Conservation (phyloP, 2,888 invertebrate genomes). For the Trilocha varians region DNA sequence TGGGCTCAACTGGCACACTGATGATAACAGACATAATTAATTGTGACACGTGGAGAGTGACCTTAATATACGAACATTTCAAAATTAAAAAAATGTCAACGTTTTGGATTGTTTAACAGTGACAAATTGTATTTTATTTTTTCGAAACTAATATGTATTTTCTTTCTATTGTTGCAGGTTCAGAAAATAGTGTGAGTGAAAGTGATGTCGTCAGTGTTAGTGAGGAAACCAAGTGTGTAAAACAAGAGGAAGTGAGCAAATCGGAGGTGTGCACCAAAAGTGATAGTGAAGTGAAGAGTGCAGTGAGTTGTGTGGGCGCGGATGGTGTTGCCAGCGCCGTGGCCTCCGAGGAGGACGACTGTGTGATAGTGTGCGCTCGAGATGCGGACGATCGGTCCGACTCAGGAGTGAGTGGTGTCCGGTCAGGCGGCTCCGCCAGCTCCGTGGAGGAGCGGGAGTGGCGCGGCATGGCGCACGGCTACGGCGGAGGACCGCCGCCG, state of each 20-base stretch:
- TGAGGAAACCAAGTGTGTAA: conserved; percentile 63
- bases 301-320: conserved; percentile 59
- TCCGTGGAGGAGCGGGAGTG: conserved; percentile 85
- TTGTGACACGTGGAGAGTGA: conserved; percentile 12
- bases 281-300: conserved; percentile 66
- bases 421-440: conserved; percentile 81
- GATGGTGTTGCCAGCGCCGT: conserved; percentile 69
- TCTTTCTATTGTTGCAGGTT: conserved; percentile 56
- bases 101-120: not conserved
- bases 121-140: not conserved
- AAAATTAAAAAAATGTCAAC: conserved; percentile 4
- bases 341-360: conserved; percentile 76
- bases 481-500: conserved; percentile 77
- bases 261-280: conserved; percentile 42
- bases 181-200: conserved; percentile 54
- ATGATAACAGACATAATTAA: conserved; percentile 26
- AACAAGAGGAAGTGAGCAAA: conserved; percentile 47
- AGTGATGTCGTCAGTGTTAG: conserved; percentile 59
- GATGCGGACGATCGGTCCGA: conserved; percentile 75
- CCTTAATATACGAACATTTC: conserved; percentile 4
- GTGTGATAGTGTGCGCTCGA: conserved; percentile 76
- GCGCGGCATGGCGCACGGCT: conserved; percentile 81
- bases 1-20: conserved; percentile 33
- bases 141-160: not conserved
- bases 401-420: conserved; percentile 83